These are phyloP conservation scores for Columba livia DNA, from an alignment of 2,113 vertebrate genomes.

Conservation along the genomic window DNA sequence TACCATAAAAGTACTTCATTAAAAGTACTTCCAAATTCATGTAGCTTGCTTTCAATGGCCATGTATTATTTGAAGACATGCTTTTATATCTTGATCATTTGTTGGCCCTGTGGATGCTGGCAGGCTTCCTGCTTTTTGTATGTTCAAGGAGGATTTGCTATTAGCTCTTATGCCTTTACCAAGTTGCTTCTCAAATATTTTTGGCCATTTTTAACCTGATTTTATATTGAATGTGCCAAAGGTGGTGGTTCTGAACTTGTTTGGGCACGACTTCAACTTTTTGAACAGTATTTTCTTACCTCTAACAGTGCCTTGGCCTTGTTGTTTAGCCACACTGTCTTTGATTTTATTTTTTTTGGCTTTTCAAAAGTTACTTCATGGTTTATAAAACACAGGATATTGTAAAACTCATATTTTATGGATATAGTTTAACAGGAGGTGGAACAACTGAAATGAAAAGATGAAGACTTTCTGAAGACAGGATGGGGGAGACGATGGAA, in stretches of 20 bases:
- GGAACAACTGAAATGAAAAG: background rate
- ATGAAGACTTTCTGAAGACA: background rate
- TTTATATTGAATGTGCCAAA: background rate
- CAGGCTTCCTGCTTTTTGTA: background rate
- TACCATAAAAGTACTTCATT: background rate
- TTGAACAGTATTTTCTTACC: background rate
- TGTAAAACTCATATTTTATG: background rate
- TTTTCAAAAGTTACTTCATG: constrained; percentile 17
- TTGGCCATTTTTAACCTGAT: background rate
- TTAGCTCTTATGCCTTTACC: background rate
- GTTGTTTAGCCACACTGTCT: constrained; percentile 1
- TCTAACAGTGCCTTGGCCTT: background rate
- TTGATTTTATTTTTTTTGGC: background rate
- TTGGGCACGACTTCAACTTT: constrained; percentile 22
- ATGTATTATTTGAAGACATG: background rate
- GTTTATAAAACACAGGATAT: constrained; percentile 23
- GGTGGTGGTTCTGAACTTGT: constrained; percentile 11
- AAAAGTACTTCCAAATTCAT: background rate
- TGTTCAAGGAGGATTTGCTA: background rate
- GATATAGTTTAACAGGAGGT: background rate
- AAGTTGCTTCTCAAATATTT: constrained; percentile 8
- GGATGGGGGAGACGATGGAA: background rate
- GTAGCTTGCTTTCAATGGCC: background rate
- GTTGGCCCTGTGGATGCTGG: background rate
- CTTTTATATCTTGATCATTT: background rate